Conservation (phyloP, 2,113 vertebrate genomes). For the Anguilla rostrata region DNA sequence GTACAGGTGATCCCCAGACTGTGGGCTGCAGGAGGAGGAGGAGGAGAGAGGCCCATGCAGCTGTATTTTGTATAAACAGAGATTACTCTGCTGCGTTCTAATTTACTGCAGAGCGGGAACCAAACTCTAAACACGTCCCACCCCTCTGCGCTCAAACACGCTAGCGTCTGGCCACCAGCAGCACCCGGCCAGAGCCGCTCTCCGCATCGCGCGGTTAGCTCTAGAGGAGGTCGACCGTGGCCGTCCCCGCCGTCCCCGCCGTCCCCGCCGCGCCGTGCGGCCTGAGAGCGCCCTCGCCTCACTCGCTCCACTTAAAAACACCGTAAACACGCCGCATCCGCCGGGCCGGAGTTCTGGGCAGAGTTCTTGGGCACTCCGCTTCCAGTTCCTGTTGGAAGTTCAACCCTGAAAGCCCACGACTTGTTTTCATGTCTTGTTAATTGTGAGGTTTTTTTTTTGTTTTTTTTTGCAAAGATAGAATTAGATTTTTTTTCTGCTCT, state of each 20-base stretch:
- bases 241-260: neutral
- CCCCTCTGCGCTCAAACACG: constrained; percentile 53
- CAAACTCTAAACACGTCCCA: constrained; percentile 60
- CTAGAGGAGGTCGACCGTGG: constrained; percentile 39
- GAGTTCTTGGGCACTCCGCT: neutral
- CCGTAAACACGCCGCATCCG: neutral
- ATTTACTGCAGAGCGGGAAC: constrained; percentile 72
- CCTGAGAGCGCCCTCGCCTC: neutral
- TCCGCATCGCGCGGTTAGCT: constrained; percentile 51
- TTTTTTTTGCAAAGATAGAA: neutral
- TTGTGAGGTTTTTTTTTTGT: neutral
- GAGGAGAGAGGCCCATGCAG: constrained; percentile 54
- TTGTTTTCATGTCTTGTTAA: neutral
- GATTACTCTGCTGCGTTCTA: constrained; percentile 70
- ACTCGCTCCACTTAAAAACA: neutral
- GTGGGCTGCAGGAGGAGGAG: neutral
- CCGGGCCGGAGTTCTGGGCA: neutral
- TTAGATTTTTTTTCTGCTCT: neutral
- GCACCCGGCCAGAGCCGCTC: constrained; percentile 29
- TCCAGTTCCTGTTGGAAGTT: neutral
- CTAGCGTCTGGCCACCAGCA: constrained; percentile 56
- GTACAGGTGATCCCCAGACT: constrained; percentile 17
- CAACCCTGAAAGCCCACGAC: neutral
- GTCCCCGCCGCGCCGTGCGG: neutral
- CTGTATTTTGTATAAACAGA: constrained; percentile 75